Evolutionary conservation across 1,140 invertebrate species (phyloP).

Genomic region (Pantala flavescens): DNA sequence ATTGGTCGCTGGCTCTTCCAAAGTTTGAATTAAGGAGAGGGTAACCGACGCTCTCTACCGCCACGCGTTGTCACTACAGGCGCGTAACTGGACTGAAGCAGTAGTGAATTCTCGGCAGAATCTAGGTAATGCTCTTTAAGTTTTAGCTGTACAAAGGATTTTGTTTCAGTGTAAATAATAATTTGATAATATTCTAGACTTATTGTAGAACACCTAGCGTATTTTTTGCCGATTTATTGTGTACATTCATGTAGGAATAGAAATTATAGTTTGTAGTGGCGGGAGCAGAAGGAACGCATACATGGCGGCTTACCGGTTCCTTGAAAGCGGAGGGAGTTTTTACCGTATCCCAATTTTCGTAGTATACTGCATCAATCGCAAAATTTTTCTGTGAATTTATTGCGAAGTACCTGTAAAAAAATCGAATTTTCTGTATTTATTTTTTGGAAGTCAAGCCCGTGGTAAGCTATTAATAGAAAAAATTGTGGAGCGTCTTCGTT

Average conservation of each 20-base stretch:
- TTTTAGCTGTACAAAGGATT: neutral
- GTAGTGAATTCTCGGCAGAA: neutral
- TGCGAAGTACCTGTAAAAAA: no score
- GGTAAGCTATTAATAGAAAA: constrained; percentile 22
- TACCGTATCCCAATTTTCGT: neutral
- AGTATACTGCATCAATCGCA: neutral
- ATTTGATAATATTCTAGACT: no score
- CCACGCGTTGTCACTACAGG: constrained; percentile 20
- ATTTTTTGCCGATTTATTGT: neutral
- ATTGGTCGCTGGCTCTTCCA: neutral
- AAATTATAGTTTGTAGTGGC: constrained; percentile 19
- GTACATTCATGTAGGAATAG: constrained; percentile 13
- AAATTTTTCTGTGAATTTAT: no score
- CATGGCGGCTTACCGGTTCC: constrained; percentile 13
- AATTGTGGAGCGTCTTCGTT: constrained; percentile 19
- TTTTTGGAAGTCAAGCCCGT: no score
- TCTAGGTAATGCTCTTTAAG: constrained; percentile 13
- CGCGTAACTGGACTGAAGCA: constrained; percentile 14
- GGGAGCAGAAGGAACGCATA: neutral
- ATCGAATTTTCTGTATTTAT: no score
- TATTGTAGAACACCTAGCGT: no score
- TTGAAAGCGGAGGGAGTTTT: neutral
- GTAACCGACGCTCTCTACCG: constrained; percentile 19
- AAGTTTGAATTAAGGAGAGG: constrained; percentile 13
- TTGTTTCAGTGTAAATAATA: no score